Conservation (phyloP, 2,113 vertebrate genomes). For the Cebus imitator region DNA sequence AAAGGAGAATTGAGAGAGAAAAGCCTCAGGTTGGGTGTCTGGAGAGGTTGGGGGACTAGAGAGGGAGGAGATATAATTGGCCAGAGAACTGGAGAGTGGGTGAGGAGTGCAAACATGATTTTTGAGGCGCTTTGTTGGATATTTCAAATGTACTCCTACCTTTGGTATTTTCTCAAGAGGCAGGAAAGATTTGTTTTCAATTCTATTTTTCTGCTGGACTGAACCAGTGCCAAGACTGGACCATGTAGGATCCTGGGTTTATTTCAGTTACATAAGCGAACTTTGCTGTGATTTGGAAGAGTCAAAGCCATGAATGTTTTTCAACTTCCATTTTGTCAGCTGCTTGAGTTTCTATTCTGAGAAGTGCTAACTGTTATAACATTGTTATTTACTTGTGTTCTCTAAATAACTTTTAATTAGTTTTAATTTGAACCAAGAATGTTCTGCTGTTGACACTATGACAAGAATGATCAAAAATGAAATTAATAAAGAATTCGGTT, state of each 20-base stretch:
- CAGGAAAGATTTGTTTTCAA: not conserved
- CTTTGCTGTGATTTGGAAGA: constrained; percentile 18
- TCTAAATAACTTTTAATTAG: constrained; percentile 74
- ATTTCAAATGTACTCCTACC: not conserved
- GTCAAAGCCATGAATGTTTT: not conserved
- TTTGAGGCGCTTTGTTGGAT: not conserved
- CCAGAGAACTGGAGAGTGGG: not conserved
- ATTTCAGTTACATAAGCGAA: constrained; percentile 25
- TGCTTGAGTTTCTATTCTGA: constrained; percentile 70
- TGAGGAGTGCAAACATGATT: not conserved
- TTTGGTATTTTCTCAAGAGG: constrained; percentile 44
- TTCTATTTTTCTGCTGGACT: not conserved
- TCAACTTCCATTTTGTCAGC: constrained; percentile 58
- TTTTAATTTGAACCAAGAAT: constrained; percentile 65
- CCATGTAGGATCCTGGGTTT: not conserved
- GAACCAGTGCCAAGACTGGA: not conserved
- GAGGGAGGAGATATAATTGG: not conserved
- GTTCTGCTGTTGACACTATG: constrained; percentile 55
- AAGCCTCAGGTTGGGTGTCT: not conserved
- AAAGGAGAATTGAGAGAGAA: not conserved
- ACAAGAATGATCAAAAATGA: constrained; percentile 63
- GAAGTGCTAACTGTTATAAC: constrained; percentile 70
- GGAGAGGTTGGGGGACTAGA: too few species aligned
- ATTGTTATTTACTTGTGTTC: constrained; percentile 67
- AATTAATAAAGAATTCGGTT: constrained; percentile 63